A percentile compares a stretch with the other conserved stretches of the same genome.
phyloP scores from a whole-genome alignment of 2,113 vertebrate genomes.

The Solea senegalensis region DNA sequence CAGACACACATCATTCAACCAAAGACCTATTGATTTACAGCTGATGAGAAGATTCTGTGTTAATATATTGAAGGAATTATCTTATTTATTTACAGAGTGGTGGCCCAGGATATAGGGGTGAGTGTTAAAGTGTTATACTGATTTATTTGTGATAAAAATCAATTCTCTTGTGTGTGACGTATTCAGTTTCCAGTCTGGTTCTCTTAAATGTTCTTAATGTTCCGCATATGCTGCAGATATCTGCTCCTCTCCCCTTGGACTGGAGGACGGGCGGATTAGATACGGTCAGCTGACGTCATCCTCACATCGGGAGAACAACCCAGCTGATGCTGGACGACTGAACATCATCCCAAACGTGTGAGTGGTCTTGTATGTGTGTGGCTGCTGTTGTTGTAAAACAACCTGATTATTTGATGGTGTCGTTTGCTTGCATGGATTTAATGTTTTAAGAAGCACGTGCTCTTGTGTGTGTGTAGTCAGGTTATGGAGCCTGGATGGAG shows the following conservation, averaged over 20 bases:
- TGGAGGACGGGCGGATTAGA: conserved; percentile 83
- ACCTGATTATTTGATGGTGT: neutral
- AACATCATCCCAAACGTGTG: conserved; percentile 84
- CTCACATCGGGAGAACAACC: conserved; percentile 80
- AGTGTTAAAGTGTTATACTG: conserved; percentile 10
- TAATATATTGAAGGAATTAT: neutral
- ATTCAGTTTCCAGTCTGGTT: neutral
- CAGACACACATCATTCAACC: too few species aligned
- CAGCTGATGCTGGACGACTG: conserved; percentile 84
- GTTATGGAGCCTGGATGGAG: conserved; percentile 86
- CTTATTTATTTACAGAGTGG: conserved; percentile 56
- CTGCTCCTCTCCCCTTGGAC: conserved; percentile 82
- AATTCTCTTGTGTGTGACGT: neutral
- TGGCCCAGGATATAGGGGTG: conserved; percentile 61
- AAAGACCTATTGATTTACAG: too few species aligned
- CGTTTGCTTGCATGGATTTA: neutral
- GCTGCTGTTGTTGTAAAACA: too few species aligned
- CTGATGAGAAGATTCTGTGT: neutral
- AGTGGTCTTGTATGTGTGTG: conserved; percentile 34
- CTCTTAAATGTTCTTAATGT: neutral
- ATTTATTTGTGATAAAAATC: neutral
- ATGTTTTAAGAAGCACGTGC: neutral
- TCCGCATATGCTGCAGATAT: conserved; percentile 51
- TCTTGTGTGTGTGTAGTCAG: conserved; percentile 58
- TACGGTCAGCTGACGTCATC: conserved; percentile 85